These are phyloP conservation scores for Netelia virgata DNA, from an alignment of 2,888 invertebrate species.

Conservation along the genomic window DNA sequence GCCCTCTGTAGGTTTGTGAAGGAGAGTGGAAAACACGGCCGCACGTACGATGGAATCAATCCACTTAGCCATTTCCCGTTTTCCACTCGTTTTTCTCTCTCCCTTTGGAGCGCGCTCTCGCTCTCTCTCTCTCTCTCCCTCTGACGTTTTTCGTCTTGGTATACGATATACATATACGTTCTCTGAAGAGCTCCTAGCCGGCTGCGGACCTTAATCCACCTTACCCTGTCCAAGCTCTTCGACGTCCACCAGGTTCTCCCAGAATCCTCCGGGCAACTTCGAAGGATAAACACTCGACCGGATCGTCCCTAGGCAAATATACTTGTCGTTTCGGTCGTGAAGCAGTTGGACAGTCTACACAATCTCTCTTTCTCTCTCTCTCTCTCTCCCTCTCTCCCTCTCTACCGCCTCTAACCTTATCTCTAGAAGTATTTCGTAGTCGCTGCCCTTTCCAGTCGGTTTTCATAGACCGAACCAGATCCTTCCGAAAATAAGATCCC, in stretches of 20 bases:
- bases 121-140: slow-evolving; percentile 34
- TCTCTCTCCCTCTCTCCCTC: slow-evolving; percentile 2
- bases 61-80: slow-evolving; percentile 72
- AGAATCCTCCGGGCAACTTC: slow-evolving; percentile 48
- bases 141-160: slow-evolving; percentile 67
- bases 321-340: slow-evolving; percentile 60
- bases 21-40: slow-evolving; percentile 31
- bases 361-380: slow-evolving; percentile 12
- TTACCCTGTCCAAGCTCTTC: slow-evolving; percentile 62
- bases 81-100: slow-evolving; percentile 35
- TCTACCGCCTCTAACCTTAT: neutral
- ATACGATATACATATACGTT: slow-evolving; percentile 31
- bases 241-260: slow-evolving; percentile 65
- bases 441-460: neutral
- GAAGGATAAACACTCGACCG: slow-evolving; percentile 61
- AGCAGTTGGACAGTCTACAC: slow-evolving; percentile 35
- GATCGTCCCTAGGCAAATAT: slow-evolving; percentile 60
- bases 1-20: slow-evolving; percentile 22
- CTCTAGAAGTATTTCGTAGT: neutral
- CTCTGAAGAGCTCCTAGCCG: slow-evolving; percentile 77
- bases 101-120: slow-evolving; percentile 54
- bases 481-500: slow-evolving; percentile 1
- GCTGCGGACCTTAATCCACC: slow-evolving; percentile 60
- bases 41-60: slow-evolving; percentile 71
- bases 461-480: slow-evolving; percentile 11